Conservation (phyloP, 2,888 invertebrate genomes). For the Netelia inedita region DNA sequence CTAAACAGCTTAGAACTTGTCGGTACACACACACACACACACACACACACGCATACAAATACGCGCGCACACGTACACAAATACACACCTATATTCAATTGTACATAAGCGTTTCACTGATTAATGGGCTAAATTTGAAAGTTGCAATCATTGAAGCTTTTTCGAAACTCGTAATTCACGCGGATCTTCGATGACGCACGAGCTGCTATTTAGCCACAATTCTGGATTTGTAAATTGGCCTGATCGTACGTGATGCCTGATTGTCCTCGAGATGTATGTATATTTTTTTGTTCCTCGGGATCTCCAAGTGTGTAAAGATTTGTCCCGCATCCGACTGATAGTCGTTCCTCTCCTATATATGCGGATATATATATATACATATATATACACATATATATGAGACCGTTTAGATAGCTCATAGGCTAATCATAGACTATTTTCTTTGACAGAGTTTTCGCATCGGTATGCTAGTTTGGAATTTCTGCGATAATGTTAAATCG, state of each 20-base stretch:
- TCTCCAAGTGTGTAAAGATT: conserved; percentile 57
- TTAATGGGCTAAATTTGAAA: conserved; percentile 55
- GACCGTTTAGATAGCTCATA: conserved; percentile 26
- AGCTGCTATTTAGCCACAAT: conserved; percentile 11
- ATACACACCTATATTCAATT: conserved; percentile 70
- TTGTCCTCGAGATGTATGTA: conserved; percentile 56
- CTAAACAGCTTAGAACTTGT: conserved; percentile 45
- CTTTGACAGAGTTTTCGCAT: conserved; percentile 33
- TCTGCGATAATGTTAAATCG: conserved; percentile 19
- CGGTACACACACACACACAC: no score
- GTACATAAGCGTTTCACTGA: conserved; percentile 76
- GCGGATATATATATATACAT: conserved; percentile 5
- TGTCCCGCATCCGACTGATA: conserved; percentile 32
- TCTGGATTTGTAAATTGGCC: conserved; percentile 29
- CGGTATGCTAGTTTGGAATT: conserved; percentile 13
- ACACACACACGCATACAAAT: no score
- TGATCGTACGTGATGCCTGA: conserved; percentile 10
- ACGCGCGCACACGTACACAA: no score
- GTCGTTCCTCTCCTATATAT: conserved; percentile 25
- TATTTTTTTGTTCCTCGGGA: conserved; percentile 52
- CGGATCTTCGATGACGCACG: not conserved
- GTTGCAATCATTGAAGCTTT: conserved; percentile 66
- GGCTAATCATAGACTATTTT: conserved; percentile 41
- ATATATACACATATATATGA: conserved; percentile 16
- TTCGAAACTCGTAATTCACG: conserved; percentile 16